Evolutionary conservation across 2,797 vertebrate species (phyloP).

Genomic region (Gouania willdenowi): DNA sequence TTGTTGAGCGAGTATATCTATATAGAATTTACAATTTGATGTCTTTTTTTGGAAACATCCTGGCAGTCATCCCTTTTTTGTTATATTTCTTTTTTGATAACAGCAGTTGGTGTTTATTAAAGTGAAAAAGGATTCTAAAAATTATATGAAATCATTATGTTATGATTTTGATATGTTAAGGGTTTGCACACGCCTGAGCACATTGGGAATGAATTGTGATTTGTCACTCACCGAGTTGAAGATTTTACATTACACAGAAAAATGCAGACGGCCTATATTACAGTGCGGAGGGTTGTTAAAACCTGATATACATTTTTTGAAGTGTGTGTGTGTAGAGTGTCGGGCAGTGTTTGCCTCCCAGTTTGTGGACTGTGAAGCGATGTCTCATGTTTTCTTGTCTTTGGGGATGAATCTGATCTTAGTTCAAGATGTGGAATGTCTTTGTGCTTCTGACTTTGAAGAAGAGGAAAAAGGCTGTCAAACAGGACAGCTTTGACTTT

Average conservation of each 20-base stretch:
- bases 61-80: slow-evolving; percentile 60
- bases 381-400: slow-evolving; percentile 10
- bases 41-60: slow-evolving; percentile 71
- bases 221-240: too few species aligned
- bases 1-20: slow-evolving; percentile 67
- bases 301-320: background rate
- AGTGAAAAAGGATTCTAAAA: slow-evolving; percentile 63
- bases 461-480: slow-evolving; percentile 2
- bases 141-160: slow-evolving; percentile 70
- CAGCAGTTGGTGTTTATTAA: slow-evolving; percentile 87
- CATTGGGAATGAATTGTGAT: too few species aligned
- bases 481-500: slow-evolving; percentile 13
- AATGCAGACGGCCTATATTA: slow-evolving; percentile 7
- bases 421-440: slow-evolving; percentile 16
- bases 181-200: too few species aligned
- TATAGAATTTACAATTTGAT: slow-evolving; percentile 76
- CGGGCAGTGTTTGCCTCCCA: background rate
- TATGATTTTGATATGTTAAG: slow-evolving; percentile 42
- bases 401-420: slow-evolving; percentile 11
- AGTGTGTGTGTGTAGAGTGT: background rate
- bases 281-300: too few species aligned
- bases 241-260: too few species aligned
- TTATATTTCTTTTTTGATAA: slow-evolving; percentile 70
- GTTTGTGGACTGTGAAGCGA: background rate
- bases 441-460: slow-evolving; percentile 20